Base-by-base conservation (phyloP, 1,140 invertebrate genomes). In the Plectrocnemia conspersa region DNA sequence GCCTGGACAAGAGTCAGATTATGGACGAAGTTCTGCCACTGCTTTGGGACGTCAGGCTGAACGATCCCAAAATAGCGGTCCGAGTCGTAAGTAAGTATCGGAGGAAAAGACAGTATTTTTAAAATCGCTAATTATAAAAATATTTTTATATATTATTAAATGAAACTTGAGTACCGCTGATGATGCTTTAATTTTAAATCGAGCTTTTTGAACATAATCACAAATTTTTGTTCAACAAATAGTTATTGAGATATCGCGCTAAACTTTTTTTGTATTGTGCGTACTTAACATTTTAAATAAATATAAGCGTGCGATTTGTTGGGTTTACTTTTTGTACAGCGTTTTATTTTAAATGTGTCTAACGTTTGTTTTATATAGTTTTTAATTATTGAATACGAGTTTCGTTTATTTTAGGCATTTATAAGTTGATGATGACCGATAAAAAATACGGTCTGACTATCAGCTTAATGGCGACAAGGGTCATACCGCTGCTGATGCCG, bases 21-120 rank as follows among this genome's bases (percentile, higher is more conserved):
- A 82, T 94, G 56, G 93, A 97, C 62, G 88, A 94, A 59, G 89
- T 98, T 0, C 78, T 97, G 58, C 93, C 93, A 1, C 79, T 97
- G 49, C 76, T 98, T n/a, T 87, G 85, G 56, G 86, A 91, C 58
- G 89, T 93, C 47, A 82, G 86, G 36, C 79, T 94, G 21, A 85
- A 87, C 44, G 93, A 98, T 68, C 87, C 92, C 0, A 84, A 88
- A 63, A 82, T 89, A 41, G 80, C 86, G 35, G 74, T 84, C 57
- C 81, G 85, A 67, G 84, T 89, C 72, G 86, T 89, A 72, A 83
- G 88, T 91, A 82, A 90, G 88, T 89, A 64, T 62, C 21, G 7
- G 2, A 10, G 42, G n/a, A n/a, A n/a, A n/a, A n/a, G 6, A 29
- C 19, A 11, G 6, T 15, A 13, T 15, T 7, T 7, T 40, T 40